Evolutionary conservation across 37 sponge, comb jelly and placozoan species (phyloP), one percentile per base, ranked within the genome.

Genomic region (Spongilla lacustris): DNA sequence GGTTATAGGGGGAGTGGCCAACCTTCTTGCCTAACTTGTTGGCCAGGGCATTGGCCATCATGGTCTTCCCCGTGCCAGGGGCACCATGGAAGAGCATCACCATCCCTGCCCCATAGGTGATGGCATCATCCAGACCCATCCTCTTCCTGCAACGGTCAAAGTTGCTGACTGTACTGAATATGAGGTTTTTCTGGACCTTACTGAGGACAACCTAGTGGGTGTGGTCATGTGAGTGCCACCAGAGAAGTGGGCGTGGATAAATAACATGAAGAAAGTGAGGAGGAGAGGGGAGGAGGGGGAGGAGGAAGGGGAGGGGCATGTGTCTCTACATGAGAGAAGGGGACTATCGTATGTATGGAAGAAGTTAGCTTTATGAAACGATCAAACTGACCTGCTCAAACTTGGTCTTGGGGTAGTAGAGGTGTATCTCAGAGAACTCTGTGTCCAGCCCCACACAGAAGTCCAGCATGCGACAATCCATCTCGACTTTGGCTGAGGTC

Each of bases 11-110:
- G 91, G 77, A 89, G 91, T 30, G 12, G 2, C 66, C 21, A 80
- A 92, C 96, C 86, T 95, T 95, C 71, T 92, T 92, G 66, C 71
- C 73, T 33, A 95, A 85, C 73, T 91, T 92, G 83, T 95, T 95
- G 38, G 96, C 93, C 9, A 92, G 85, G n/a, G 93, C 96, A 84
- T 95, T 95, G 77, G 95, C 95, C 95, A 95, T 95, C 95, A 95
- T 95, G 27, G 95, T 95, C 87, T 95, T 95, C 66, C 95, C 95
- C 27, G 95, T 95, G 22, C 95, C 95, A 74, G 95, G 95, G 46
- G 92, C 80, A 14, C 95, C 95, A 70, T 95, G 86, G 78, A 95
- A 95, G 73, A 95, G 79, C 85, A 95, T 88, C 78, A 95, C 95
- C 86, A 95, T 89, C 9, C 95, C 95, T 19, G 92, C 92, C 17